Evolutionary conservation across 2,888 invertebrate genomes (phyloP), one percentile per base, ranked within the genome.

Genomic region (Microctonus brassicae): DNA sequence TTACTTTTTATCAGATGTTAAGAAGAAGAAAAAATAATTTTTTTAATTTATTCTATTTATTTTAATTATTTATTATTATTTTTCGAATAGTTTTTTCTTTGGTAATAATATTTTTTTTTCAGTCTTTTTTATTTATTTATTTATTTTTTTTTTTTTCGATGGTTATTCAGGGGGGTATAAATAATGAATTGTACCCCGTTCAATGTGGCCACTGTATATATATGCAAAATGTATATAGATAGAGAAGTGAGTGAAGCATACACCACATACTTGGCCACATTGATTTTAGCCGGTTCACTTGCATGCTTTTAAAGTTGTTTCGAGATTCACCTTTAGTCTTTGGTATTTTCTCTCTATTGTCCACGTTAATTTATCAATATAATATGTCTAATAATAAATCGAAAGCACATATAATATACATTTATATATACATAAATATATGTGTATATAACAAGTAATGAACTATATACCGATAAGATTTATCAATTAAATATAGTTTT

Each of bases 231-330:
- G 24, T 13, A 42, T 20, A 62, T n/a, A 36, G 42, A 24, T 11
- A 39, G 24, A 62, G 17, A 10, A 63, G 26, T 47, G 26, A 24
- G 26, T 26, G 52, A 63, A 29, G n/a, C 6, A 39, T 22, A 24
- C 75, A 70, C 72, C 81, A 82, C 80, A 83, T 84, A 84, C 86
- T 84, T 83, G 78, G 85, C 83, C 86, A 85, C 87, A 87, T 87
- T 86, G 87, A 87, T 88, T 88, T 87, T 87, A 84, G n/a, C 85
- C 83, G 83, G 82, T 82, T n/a, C 47, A 80, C 71, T 75, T 77
- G 73, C 75, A 75, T 77, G 77, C 79, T 79, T 79, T 81, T 81
- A 80, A 75, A 47, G 47, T 47, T 47, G 47, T 47, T 47, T 47
- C 47, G 47, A 47, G 47, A 47, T 47, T 7, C 47, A 47, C 47